These are phyloP conservation scores for Calameuta idolon DNA, from an alignment of 2,888 invertebrate genomes.

Conservation along the genomic window DNA sequence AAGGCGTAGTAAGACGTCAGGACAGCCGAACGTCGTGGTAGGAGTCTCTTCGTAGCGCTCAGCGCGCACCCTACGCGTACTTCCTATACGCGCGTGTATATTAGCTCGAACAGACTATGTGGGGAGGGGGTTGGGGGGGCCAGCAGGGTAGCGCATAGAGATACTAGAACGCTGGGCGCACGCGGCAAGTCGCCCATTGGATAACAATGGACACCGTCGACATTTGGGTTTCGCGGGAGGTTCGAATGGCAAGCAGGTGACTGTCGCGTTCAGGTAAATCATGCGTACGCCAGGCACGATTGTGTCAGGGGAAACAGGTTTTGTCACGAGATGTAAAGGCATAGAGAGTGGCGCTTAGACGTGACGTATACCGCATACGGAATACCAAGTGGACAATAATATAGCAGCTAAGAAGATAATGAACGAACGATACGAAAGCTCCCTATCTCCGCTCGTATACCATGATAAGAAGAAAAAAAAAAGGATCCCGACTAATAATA, in stretches of 20 bases:
- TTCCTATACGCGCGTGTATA: not conserved
- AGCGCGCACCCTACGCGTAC: not conserved
- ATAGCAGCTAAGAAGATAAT: not conserved
- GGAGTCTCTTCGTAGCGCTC: not conserved
- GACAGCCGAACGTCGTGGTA: not conserved
- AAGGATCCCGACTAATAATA: not conserved
- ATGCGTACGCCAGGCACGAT: conserved; percentile 29
- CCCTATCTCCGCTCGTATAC: not conserved
- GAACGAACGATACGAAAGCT: not conserved
- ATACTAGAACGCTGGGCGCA: not conserved
- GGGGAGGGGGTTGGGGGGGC: too few relatives aligned
- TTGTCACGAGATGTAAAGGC: conserved; percentile 12
- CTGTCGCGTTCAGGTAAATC: conserved; percentile 48
- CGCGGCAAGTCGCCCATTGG: not conserved
- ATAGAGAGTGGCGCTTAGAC: not conserved
- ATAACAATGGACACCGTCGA: not conserved
- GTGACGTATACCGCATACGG: not conserved
- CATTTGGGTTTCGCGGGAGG: not conserved
- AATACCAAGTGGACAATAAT: not conserved
- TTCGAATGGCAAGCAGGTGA: conserved; percentile 32
- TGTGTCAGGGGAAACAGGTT: conserved; percentile 14
- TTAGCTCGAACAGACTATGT: not conserved
- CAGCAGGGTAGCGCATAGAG: not conserved
- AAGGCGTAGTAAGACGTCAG: not conserved
- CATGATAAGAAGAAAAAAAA: not conserved